These are phyloP conservation scores for Rhingia rostrata DNA, from an alignment of 2,888 invertebrate genomes.

Conservation along the genomic window DNA sequence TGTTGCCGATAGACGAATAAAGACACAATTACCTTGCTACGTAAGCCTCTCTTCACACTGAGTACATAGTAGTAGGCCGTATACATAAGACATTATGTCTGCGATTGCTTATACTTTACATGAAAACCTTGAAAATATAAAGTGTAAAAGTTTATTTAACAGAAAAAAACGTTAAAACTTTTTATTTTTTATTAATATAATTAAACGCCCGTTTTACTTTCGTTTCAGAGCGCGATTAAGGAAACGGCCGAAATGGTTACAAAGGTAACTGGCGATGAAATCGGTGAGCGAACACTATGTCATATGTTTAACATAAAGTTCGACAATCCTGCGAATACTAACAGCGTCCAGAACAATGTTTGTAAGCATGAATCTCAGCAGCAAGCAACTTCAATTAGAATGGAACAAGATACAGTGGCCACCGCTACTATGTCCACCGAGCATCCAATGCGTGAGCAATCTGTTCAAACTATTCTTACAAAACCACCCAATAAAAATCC, in stretches of 20 bases:
- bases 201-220: background rate
- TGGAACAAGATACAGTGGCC: slow-evolving; percentile 19
- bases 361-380: background rate
- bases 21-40: no score
- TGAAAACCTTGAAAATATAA: background rate
- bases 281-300: slow-evolving; percentile 56
- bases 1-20: no score
- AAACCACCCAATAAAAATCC: slow-evolving; percentile 7
- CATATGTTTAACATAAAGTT: slow-evolving; percentile 51
- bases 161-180: background rate
- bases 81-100: no score
- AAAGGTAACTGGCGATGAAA: slow-evolving; percentile 39
- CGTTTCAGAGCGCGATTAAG: slow-evolving; percentile 56
- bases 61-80: no score
- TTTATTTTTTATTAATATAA: background rate
- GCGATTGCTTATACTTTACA: no score
- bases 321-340: background rate
- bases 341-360: background rate
- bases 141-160: no score
- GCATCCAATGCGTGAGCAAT: background rate
- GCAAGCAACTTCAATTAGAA: background rate
- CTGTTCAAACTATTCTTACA: background rate
- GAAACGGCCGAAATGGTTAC: slow-evolving; percentile 53
- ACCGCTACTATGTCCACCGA: background rate
- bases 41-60: no score